Evolutionary conservation across 1,140 invertebrate genomes (phyloP), one percentile per base, ranked within the genome.

Genomic region (Solenopsis fugax): DNA sequence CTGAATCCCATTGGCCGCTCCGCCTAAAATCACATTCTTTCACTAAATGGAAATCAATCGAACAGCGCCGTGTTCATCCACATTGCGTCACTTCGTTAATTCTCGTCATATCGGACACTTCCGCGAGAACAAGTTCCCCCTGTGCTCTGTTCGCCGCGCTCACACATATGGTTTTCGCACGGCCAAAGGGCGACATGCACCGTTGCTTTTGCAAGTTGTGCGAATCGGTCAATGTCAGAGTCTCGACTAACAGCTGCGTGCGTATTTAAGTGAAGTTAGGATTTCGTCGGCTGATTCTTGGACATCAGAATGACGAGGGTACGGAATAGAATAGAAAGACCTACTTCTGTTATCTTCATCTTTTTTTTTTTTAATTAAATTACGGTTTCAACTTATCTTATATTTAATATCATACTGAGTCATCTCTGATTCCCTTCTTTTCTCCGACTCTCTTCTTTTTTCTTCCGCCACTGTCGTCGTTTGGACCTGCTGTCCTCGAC

Each of bases 101-200:
- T 84, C 52, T 54, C 4, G 85, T 56, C 64, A 82, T 76, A 85
- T 87, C 60, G 67, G 64, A 72, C 58, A 72, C 58, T 87, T 87
- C 72, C 86, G 24, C 37, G 45, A 21, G 18, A 72, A 58, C 65
- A 41, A 24, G 50, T 58, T 37, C 4, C 37, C 48, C 16, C 6
- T 21, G 16, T 45, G 7, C 58, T 29, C 60, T 21, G 62, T 88
- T 86, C 65, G 52, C 58, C 54, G 34, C 58, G 69, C 21, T 75
- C 41, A 45, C 56, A 73, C 21, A 29, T 21, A 78, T 29, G 37
- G 41, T 21, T 71, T 73, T 60, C 67, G 41, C 67, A 82, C 37
- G 65, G 34, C 2, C 37, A 48, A 72, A 58, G 67, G 50, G 78
- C 78, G 65, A 56, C 21, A 72, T 21, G 65, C 64, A 60, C 18